Conservation (phyloP, 2,888 invertebrate genomes). For the Polia nebulosa region DNA sequence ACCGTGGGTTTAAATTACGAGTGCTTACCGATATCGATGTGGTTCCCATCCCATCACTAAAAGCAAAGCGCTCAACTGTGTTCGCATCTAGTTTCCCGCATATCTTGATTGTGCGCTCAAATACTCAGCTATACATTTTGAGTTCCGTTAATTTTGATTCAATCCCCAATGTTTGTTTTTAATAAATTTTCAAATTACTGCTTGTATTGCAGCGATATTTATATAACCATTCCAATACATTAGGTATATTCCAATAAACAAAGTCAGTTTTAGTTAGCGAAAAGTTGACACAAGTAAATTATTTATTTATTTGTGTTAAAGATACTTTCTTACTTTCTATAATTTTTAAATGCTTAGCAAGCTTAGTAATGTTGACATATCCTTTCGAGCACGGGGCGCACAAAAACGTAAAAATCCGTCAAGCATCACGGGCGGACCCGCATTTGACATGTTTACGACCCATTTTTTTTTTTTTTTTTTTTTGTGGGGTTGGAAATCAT, state of each 20-base stretch:
- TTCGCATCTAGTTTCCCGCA: constrained; percentile 77
- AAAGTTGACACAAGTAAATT: no score
- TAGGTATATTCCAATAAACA: neutral
- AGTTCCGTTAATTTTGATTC: constrained; percentile 71
- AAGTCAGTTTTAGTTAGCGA: no score
- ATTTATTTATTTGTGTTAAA: no score
- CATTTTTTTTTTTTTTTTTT: no score
- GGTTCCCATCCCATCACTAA: constrained; percentile 65
- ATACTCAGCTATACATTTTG: constrained; percentile 75
- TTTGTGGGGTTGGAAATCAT: no score
- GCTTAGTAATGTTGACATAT: no score
- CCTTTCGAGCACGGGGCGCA: no score
- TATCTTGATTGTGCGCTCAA: constrained; percentile 84
- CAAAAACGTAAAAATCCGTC: no score
- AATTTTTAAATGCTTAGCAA: no score
- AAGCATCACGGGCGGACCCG: no score
- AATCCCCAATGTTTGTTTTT: constrained; percentile 64
- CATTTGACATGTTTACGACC: no score
- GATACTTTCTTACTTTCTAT: no score
- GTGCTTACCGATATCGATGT: constrained; percentile 53
- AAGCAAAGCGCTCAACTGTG: constrained; percentile 75
- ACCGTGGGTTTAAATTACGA: neutral
- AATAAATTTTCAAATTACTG: constrained; percentile 40
- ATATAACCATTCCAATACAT: neutral
- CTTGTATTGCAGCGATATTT: neutral